Evolutionary conservation across 2,888 invertebrate species (phyloP).

Genomic region (Reticulitermes lucifugus): DNA sequence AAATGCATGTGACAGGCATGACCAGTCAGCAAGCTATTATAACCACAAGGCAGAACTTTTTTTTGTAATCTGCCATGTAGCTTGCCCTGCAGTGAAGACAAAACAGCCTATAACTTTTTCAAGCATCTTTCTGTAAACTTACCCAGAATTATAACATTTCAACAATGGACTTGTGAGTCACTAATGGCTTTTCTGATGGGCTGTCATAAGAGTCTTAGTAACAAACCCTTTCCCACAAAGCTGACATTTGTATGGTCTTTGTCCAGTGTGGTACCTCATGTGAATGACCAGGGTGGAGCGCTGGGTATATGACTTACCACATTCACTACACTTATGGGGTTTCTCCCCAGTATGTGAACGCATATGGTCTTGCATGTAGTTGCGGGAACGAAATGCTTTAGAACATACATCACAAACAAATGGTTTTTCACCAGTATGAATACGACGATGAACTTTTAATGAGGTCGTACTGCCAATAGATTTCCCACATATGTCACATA

Average conservation of each 20-base stretch:
- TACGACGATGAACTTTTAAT: slow-evolving; percentile 71
- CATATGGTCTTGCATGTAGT: slow-evolving; percentile 41
- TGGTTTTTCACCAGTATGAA: slow-evolving; percentile 66
- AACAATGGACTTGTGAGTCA: background rate
- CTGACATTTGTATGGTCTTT: background rate
- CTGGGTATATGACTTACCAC: slow-evolving; percentile 9
- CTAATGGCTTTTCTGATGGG: background rate
- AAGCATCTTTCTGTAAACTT: too few species aligned
- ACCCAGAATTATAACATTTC: too few species aligned
- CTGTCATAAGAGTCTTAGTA: background rate
- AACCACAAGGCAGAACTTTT: too few species aligned
- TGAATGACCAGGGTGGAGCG: background rate
- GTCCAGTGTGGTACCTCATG: slow-evolving; percentile 4
- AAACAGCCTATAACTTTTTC: too few species aligned
- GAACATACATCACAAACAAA: slow-evolving; percentile 56
- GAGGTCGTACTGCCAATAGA: slow-evolving; percentile 70
- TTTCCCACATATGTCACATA: slow-evolving; percentile 73
- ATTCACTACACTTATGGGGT: background rate
- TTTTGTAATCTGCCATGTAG: too few species aligned
- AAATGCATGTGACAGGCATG: too few species aligned
- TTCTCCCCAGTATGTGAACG: slow-evolving; percentile 54
- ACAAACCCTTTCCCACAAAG: background rate
- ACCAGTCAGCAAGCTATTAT: too few species aligned
- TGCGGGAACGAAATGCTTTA: slow-evolving; percentile 43
- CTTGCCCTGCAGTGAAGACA: too few species aligned